phyloP scores from a whole-genome alignment of 2,113 vertebrate genomes.

The Corythornis cristatus region DNA sequence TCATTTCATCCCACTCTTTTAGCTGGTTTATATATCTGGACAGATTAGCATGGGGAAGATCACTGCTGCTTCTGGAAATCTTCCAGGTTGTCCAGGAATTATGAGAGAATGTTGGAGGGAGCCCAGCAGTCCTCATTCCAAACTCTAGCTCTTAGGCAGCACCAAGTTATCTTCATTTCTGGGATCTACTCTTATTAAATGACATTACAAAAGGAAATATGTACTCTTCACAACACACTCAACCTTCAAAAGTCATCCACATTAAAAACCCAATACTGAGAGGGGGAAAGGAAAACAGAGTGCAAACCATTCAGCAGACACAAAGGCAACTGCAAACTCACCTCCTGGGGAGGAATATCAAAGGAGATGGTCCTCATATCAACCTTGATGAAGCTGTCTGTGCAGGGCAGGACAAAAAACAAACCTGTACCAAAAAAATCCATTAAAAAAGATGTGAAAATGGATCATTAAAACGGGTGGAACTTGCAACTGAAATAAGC shows the following conservation, averaged over 20 bases:
- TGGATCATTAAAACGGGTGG: background rate
- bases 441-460: background rate
- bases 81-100: background rate
- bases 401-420: slow-evolving; percentile 94
- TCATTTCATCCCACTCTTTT: background rate
- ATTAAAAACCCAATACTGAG: background rate
- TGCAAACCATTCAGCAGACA: background rate
- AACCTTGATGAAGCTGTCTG: slow-evolving; percentile 95
- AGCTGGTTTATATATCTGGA: background rate
- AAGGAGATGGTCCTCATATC: slow-evolving; percentile 97
- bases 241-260: background rate
- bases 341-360: slow-evolving; percentile 96
- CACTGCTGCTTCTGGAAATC: background rate
- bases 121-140: background rate
- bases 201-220: background rate
- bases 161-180: background rate
- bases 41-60: background rate
- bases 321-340: slow-evolving; percentile 46
- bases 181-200: background rate
- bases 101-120: background rate
- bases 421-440: slow-evolving; percentile 79
- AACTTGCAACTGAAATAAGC: background rate
- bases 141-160: background rate
- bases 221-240: background rate
- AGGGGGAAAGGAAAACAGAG: background rate